These are phyloP conservation scores for Meriones unguiculatus DNA, from an alignment of 2,113 vertebrate species.

Conservation along the genomic window DNA sequence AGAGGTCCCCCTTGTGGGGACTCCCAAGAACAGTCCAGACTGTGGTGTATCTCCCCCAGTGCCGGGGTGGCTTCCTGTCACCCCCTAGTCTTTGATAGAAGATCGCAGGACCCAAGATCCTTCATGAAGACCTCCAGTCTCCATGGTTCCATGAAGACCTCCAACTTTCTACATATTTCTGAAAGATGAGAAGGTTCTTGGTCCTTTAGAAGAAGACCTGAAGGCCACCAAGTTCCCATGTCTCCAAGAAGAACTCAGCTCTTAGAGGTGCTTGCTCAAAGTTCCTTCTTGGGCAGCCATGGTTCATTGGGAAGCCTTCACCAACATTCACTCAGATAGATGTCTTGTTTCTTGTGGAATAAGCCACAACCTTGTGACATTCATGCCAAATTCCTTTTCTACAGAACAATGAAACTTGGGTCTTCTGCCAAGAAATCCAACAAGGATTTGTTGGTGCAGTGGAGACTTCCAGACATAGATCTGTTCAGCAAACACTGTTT, in stretches of 20 bases:
- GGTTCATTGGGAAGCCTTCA: slow-evolving; percentile 42
- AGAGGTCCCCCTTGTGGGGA: slow-evolving; percentile 81
- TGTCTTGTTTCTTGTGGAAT: slow-evolving; percentile 54
- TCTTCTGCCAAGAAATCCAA: slow-evolving; percentile 77
- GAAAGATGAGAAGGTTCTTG: neutral
- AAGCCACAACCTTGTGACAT: slow-evolving; percentile 65
- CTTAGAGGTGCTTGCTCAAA: slow-evolving; percentile 37
- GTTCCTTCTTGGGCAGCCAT: slow-evolving; percentile 57
- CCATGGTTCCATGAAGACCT: neutral
- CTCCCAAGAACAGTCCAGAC: slow-evolving; percentile 65
- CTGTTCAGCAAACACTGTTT: neutral
- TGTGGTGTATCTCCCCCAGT: slow-evolving; percentile 3
- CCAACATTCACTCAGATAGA: neutral
- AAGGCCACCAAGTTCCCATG: neutral
- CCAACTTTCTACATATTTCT: neutral
- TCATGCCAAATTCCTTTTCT: slow-evolving; percentile 76
- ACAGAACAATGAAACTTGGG: slow-evolving; percentile 67
- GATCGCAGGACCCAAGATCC: neutral
- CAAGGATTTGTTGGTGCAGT: slow-evolving; percentile 33
- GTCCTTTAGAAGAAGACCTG: neutral
- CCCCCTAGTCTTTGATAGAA: rapidly evolving
- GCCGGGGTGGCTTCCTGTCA: neutral
- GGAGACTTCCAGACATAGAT: slow-evolving; percentile 58
- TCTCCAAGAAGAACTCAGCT: slow-evolving; percentile 26
- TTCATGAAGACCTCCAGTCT: neutral